Conservation (phyloP, 2,797 vertebrate species). For the Acipenser transmontanus region DNA sequence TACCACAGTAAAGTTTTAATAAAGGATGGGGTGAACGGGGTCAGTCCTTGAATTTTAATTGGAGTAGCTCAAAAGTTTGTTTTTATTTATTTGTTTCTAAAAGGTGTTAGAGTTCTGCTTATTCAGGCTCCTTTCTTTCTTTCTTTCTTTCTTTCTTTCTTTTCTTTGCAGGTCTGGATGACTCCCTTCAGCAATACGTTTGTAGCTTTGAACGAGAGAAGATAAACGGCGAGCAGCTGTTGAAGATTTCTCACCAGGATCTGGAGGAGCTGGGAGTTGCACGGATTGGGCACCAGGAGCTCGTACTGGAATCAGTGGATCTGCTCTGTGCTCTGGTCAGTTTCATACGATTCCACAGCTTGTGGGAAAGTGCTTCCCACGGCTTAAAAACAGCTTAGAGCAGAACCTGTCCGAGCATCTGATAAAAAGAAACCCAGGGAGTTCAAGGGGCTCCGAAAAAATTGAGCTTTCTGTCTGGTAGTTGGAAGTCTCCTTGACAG, state of each 20-base stretch:
- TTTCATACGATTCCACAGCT: slow-evolving; percentile 20
- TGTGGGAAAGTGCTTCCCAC: no score
- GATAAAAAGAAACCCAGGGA: no score
- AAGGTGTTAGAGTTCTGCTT: slow-evolving; percentile 6
- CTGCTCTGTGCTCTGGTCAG: slow-evolving; percentile 94
- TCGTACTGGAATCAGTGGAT: slow-evolving; percentile 91
- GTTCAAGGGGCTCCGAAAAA: no score
- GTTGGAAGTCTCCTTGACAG: no score
- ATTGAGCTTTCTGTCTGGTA: no score
- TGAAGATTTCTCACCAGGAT: slow-evolving; percentile 93
- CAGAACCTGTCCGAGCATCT: no score
- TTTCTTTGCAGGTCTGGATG: slow-evolving; percentile 72
- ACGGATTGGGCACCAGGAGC: slow-evolving; percentile 92
- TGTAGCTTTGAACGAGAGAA: slow-evolving; percentile 90
- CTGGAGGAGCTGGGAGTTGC: slow-evolving; percentile 91
- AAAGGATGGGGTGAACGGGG: no score
- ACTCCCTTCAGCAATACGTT: slow-evolving; percentile 88
- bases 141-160: slow-evolving; percentile 18
- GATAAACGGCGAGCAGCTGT: slow-evolving; percentile 87
- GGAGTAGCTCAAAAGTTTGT: slow-evolving; percentile 8
- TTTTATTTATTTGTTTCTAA: not conserved
- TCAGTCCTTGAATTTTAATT: not conserved
- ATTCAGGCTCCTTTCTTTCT: slow-evolving; percentile 16
- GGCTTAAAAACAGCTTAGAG: no score
- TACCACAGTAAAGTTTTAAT: no score